A percentile compares a stretch with the other conserved stretches of the same genome.
Conservation (phyloP, 2,113 vertebrate genomes). For the Elephas maximus region DNA sequence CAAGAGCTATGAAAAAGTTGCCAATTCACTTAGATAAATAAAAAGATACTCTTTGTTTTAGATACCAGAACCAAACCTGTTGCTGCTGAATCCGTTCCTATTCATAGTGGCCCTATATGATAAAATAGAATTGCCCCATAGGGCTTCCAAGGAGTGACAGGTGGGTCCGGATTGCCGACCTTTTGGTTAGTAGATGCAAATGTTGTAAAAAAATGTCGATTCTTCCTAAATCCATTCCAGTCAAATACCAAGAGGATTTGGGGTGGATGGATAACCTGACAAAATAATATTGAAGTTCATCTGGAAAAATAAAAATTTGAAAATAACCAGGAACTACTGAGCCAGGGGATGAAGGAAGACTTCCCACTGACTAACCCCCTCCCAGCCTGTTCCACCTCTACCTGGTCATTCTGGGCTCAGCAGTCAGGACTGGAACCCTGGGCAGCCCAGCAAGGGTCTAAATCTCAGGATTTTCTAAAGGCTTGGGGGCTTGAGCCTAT, state of each 20-base stretch:
- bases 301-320: not conserved
- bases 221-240: not conserved
- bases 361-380: not conserved
- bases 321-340: not conserved
- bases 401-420: not conserved
- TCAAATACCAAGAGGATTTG: not conserved
- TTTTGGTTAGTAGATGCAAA: not conserved
- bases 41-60: not conserved
- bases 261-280: too few relatives aligned
- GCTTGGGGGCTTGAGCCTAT: not conserved
- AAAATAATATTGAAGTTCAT: not conserved
- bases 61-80: too few relatives aligned
- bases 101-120: too few relatives aligned
- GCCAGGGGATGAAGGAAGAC: not conserved
- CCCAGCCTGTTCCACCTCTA: fast-evolving
- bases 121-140: too few relatives aligned
- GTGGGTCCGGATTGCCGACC: too few relatives aligned
- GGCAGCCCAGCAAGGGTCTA: not conserved
- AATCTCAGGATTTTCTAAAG: not conserved
- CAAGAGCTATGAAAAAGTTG: not conserved
- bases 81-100: too few relatives aligned
- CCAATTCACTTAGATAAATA: not conserved
- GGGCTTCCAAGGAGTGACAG: too few relatives aligned
- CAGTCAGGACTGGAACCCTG: not conserved
- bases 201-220: not conserved